Base-by-base conservation (phyloP, 1,140 invertebrate species). In the Ylistrum balloti region DNA sequence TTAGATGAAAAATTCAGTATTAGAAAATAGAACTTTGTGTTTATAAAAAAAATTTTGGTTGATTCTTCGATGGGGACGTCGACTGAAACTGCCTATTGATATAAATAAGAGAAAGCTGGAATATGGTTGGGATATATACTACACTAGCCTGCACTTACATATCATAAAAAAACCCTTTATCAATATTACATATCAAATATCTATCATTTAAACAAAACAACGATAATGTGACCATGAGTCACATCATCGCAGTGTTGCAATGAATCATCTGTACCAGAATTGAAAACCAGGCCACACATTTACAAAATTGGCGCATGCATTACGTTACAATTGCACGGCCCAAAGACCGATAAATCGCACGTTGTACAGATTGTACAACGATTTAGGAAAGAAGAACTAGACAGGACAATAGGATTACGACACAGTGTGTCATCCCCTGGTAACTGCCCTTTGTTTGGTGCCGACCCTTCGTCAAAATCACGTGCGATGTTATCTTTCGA, bases 231-330 rank as follows among this genome's bases (percentile, higher is more conserved):
- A n/a, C 56, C n/a, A 28, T 74, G 56, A 74, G 22, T 74, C 56
- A 74, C 56, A 28, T 74, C 13, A 74, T n/a, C 17, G 22, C 35
- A 13, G 35, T 38, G 5, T 38, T 74, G 1, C 9, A 74, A n/a
- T 74, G 56, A 74, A 28, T 74, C 56, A 74, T 74, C 56, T 74
- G 22, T 74, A 74, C 17, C n/a, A 74, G 22, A 48, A 48, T 22
- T 48, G 45, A 28, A 74, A 74, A 74, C 56, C 56, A 74, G 56
- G 56, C 56, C 56, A n/a, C 56, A 74, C 56, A 74, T 74, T 74
- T 74, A 74, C n/a, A 74, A 74, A 74, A 74, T 74, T 74, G 56
- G 56, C 56, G 56, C 56, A 74, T 74, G 56, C 56, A 74, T 74
- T 74, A 74, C 56, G 56, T 74, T 74, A 74, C 56, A 74, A 74